Evolutionary conservation across 2,797 vertebrate species (phyloP).

Genomic region (Arremon brunneinucha): DNA sequence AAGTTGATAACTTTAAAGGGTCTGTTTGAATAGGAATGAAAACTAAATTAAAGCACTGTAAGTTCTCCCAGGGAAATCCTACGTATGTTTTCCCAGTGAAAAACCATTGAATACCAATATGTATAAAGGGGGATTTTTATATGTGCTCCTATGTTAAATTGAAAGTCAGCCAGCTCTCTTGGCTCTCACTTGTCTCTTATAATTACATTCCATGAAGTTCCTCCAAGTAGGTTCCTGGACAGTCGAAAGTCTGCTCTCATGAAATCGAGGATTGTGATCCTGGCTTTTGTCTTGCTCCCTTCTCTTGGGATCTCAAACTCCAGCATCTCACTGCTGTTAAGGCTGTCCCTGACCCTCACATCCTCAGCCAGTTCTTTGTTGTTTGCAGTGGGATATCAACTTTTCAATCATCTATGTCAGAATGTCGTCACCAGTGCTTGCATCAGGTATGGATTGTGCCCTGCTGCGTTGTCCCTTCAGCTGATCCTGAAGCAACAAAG

Average conservation of each 20-base stretch:
- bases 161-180: background rate
- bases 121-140: background rate
- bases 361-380: background rate
- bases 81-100: background rate
- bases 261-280: background rate
- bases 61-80: background rate
- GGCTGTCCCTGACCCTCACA: background rate
- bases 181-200: background rate
- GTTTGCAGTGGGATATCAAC: background rate
- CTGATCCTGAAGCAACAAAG: background rate
- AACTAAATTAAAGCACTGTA: background rate
- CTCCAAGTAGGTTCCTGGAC: background rate
- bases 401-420: background rate
- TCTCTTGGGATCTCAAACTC: background rate
- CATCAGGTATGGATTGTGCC: background rate
- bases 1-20: background rate
- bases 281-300: background rate
- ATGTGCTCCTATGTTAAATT: background rate
- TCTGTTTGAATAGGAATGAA: background rate
- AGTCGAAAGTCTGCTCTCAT: background rate
- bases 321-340: background rate
- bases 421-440: rapidly evolving
- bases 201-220: background rate
- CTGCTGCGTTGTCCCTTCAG: background rate
- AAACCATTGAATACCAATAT: background rate